phyloP scores from a whole-genome alignment of 2,113 vertebrate genomes.

The Psilopsiagon aymara region DNA sequence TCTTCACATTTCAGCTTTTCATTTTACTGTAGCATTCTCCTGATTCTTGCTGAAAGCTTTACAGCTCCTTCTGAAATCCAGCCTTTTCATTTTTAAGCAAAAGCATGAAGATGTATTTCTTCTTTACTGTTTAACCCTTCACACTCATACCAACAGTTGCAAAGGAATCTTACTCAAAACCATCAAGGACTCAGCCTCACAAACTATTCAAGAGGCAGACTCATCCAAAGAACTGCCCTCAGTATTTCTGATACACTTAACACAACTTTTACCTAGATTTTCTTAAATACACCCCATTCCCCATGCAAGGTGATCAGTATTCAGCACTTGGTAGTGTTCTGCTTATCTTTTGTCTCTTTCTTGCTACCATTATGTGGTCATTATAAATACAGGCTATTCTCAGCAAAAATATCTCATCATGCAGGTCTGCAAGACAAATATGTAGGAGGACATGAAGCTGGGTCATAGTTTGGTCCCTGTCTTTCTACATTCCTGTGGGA shows the following conservation, averaged over 20 bases:
- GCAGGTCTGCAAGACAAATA: neutral
- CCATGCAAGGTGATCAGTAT: neutral
- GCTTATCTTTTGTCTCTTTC: neutral
- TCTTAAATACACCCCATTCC: neutral
- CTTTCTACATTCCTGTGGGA: neutral
- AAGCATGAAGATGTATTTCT: slow-evolving; percentile 5
- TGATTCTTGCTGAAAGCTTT: slow-evolving; percentile 25
- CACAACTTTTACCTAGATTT: neutral
- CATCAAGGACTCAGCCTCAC: neutral
- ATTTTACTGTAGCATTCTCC: neutral
- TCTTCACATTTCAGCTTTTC: slow-evolving; percentile 39
- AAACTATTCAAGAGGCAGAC: neutral
- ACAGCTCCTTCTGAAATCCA: slow-evolving; percentile 7
- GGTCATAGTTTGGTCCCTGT: neutral
- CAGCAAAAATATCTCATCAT: neutral
- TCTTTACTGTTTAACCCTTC: slow-evolving; percentile 8
- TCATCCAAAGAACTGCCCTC: neutral
- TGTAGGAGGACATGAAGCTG: neutral
- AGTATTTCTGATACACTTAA: neutral
- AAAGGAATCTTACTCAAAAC: neutral
- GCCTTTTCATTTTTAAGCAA: neutral
- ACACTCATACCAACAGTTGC: neutral
- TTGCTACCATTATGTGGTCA: neutral
- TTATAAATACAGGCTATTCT: neutral
- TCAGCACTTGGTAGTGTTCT: neutral